Evolutionary conservation across 2,797 vertebrate genomes (phyloP), one percentile per base, ranked within the genome.

Genomic region (Pipistrellus nathusii): DNA sequence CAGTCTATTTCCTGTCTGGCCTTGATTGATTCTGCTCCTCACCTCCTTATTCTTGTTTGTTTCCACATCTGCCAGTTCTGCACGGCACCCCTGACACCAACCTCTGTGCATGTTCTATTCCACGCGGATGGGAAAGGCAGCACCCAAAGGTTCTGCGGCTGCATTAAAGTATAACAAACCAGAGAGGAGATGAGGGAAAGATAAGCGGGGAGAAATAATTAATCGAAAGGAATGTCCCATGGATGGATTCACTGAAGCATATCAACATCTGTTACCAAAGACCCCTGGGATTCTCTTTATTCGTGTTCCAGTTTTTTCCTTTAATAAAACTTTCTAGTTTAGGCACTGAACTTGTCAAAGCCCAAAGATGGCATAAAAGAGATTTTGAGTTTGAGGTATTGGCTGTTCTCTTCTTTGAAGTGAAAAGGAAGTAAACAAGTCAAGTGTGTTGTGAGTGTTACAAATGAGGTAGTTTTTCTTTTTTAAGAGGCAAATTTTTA

Each of bases 21-120:
- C 41, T 20, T 38, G 30, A 32, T n/a, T 0, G 48, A 3, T 25
- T 57, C 48, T 66, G 85, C 12, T 18, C 12, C 30, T 64, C 21
- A 8, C 38, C 13, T 48, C 30, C 75, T 68, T 32, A 0, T 15
- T 38, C 32, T 53, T 66, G 48, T 20, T 14, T 10, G n/a, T 48
- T 53, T 46, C 10, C 68, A 51, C 59, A 32, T n/a, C 87, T 91
- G 68, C 32, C 21, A 4, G 27, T 66, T 90, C 80, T 12, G 48
- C 4, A 1, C 1, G 9, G 53, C 44, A 0, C 25, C 75, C 18
- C 18, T 15, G 35, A 85, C 73, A 66, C 86, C 80, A 73, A n/a
- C 71, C 18, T 2, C 46, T 35, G 15, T 53, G 87, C 77, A 85
- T 80, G 32, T 90, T 80, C 66, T 91, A 86, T 86, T 68, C 91